Base-by-base conservation (phyloP, 2,113 vertebrate species). In the Mesoclemmys tuberculata region DNA sequence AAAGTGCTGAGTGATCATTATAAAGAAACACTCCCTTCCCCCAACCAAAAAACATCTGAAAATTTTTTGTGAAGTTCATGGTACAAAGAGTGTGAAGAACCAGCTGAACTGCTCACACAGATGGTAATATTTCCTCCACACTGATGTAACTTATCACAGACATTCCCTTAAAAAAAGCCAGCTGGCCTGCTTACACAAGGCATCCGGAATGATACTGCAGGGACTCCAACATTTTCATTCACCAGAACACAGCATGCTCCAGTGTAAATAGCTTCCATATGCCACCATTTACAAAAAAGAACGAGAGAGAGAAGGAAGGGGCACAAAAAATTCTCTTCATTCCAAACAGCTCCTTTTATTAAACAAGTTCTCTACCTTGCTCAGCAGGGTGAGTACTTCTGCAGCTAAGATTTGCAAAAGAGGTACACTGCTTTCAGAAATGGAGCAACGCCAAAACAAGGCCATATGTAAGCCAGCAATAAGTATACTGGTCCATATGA, bases 251-350 rank as follows among this genome's bases (percentile, higher is more conserved):
- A 98, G 97, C 92, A 84, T 92, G 96, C 80, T 88, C 93, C 95
- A 95, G 97, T 97, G 97, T 97, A 98, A 98, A 98, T 97, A 94
- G 96, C 96, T 97, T 98, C 98, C 98, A 98, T 98, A 98, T 98
- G 98, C 97, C 88, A 52, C 97, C 96, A 96, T 95, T 87, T 93
- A 85, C 16, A 0, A 90, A n/a, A 55, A 82, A 29, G 68, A 81
- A 61, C n/a, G 6, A 56, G 48, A 48, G 46, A 6, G 46, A 87
- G 49, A 29, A 90, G 85, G 81, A 41, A 86, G 38, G 81, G n/a
- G 4, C 35, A 91, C 85, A 10, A 80, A 78, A 88, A 94, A 96
- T 92, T 84, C 85, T 74, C 38, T 79, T 10, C 38, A 79, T 79
- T 86, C 80, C 56, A 93, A 95, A 95, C 83, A 92, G 94, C 87